Conservation (phyloP, 30 jellyfish, hydroid and myxozoan species). For the Aurelia sp. region DNA sequence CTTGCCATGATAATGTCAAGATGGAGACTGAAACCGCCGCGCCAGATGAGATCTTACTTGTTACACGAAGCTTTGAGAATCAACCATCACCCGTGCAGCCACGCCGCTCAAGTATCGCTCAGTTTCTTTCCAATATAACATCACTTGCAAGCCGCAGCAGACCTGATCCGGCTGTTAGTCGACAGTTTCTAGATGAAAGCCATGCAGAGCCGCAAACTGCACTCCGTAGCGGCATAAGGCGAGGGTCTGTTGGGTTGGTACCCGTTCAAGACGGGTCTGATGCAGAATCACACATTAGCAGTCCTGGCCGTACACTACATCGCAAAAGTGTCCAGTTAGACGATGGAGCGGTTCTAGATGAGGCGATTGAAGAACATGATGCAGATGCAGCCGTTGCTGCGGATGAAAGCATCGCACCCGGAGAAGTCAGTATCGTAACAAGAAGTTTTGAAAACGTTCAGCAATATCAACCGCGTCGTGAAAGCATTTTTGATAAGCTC, state of each 20-base stretch:
- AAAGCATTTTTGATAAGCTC: slow-evolving; percentile 59
- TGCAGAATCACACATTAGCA: background rate
- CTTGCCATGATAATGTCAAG: slow-evolving; percentile 31
- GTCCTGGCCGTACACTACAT: background rate
- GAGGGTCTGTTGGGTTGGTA: slow-evolving; percentile 1
- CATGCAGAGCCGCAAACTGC: background rate
- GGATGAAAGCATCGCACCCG: slow-evolving; percentile 46
- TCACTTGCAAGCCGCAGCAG: slow-evolving; percentile 35
- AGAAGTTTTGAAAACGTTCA: slow-evolving; percentile 56
- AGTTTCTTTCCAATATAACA: slow-evolving; percentile 25
- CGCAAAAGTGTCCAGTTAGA: slow-evolving; percentile 62
- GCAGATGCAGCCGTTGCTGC: slow-evolving; percentile 47
- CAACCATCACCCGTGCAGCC: slow-evolving; percentile 50
- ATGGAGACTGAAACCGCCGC: slow-evolving; percentile 26
- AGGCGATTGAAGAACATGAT: slow-evolving; percentile 47
- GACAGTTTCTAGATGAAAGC: background rate
- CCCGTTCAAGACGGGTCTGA: background rate
- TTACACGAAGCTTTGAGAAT: slow-evolving; percentile 67
- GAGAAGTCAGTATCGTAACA: slow-evolving; percentile 51
- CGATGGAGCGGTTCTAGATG: slow-evolving; percentile 66
- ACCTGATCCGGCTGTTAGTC: slow-evolving; percentile 23
- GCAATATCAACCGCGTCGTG: slow-evolving; percentile 44
- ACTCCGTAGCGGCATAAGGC: slow-evolving; percentile 3
- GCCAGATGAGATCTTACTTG: slow-evolving; percentile 57
- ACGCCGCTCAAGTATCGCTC: slow-evolving; percentile 73